Base-by-base conservation (phyloP, 2,113 vertebrate species). In the Prinia subflava region DNA sequence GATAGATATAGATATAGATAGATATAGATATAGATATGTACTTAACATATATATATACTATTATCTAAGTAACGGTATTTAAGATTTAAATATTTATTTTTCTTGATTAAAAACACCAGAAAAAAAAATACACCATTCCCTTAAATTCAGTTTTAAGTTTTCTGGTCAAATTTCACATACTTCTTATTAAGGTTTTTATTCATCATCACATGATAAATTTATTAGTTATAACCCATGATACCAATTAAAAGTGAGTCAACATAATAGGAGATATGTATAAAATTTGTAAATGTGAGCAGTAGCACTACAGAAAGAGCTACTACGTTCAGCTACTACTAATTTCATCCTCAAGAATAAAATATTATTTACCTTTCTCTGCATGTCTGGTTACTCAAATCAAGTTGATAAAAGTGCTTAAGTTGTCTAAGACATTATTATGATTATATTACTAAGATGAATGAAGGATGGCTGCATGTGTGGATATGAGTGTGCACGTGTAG, bases 401-500 rank as follows among this genome's bases (percentile, higher is more conserved):
- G 20, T 56, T 42, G 44, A 57, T 39, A 60, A 71, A 90, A 60
- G 67, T n/a, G 41, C 16, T 77, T 22, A 52, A 68, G 23, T 33
- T 73, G n/a, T 41, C 23, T 68, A 65, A 56, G 20, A 39, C 39
- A 39, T 39, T 39, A 39, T 39, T 39, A 39, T 39, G 39, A 39
- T 39, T 39, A 39, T 39, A 39, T 39, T 39, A 39, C 39, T 39
- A 22, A 77, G 70, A 56, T 60, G 77, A 56, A 27, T 3, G 46
- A 30, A 67, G 35, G 60, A 53, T 33, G 41, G 46, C 15, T 22
- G 41, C 30, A 7, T 3, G 23, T 9, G 15, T 33, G 46, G 27
- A 6, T 15, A 23, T 0, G 4, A 67, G 7, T 1, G 19, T 28
- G 78, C 65, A 74, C 2, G 0, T 79, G 67, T 10, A 78, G 52